These are phyloP conservation scores for Odontocolon sp. DNA, from an alignment of 2,888 invertebrate genomes.

Conservation along the genomic window DNA sequence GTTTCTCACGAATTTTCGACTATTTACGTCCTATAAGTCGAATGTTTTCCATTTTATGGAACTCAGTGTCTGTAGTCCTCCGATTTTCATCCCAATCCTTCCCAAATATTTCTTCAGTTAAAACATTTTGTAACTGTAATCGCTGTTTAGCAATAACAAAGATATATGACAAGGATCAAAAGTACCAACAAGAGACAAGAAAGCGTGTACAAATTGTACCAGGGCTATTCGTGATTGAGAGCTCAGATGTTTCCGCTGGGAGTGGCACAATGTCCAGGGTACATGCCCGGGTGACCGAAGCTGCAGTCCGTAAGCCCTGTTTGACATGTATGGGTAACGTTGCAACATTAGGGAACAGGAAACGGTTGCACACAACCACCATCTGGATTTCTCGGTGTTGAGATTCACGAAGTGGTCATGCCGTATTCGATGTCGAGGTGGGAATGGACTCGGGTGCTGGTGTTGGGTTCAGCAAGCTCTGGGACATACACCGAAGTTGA, in stretches of 20 bases:
- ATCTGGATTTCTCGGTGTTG: slow-evolving; percentile 26
- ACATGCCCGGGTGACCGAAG: slow-evolving; percentile 44
- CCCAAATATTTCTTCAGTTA: too few species aligned
- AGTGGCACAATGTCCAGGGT: slow-evolving; percentile 55
- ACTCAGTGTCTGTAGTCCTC: too few species aligned
- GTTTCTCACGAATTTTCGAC: neutral
- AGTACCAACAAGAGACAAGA: too few species aligned
- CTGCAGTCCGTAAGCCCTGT: slow-evolving; percentile 18
- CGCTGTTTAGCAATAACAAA: too few species aligned
- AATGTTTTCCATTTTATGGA: neutral
- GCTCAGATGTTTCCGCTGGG: slow-evolving; percentile 41
- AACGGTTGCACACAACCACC: slow-evolving; percentile 29
- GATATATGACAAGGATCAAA: too few species aligned
- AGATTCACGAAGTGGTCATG: slow-evolving; percentile 22
- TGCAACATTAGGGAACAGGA: slow-evolving; percentile 15
- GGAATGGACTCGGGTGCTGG: slow-evolving; percentile 22
- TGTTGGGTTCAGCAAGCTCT: slow-evolving; percentile 38
- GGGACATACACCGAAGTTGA: slow-evolving; percentile 30
- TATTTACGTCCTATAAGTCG: too few species aligned
- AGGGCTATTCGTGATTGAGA: slow-evolving; percentile 48
- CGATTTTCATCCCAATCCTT: too few species aligned
- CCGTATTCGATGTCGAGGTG: neutral
- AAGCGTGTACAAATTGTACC: neutral
- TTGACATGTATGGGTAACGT: slow-evolving; percentile 10
- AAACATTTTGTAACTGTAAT: too few species aligned